phyloP scores from a whole-genome alignment of 2,113 vertebrate species.

The Myrmophylax atrothorax region DNA sequence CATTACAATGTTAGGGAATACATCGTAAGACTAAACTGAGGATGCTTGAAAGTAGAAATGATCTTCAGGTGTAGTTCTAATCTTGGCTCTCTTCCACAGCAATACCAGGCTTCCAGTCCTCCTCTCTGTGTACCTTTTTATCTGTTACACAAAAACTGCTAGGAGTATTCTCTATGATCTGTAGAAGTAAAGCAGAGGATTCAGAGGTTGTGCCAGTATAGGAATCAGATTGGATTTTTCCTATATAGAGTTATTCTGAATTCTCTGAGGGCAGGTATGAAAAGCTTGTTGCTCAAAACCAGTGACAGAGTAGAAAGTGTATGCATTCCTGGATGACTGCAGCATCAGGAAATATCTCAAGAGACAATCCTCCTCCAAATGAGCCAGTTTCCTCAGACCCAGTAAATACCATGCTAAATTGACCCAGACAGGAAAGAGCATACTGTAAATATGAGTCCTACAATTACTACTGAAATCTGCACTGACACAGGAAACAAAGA shows the following conservation, averaged over 20 bases:
- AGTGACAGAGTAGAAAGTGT: background rate
- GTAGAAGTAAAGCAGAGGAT: slow-evolving; percentile 3
- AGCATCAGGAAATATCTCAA: background rate
- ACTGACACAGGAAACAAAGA: background rate
- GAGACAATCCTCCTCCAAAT: background rate
- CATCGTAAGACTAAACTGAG: background rate
- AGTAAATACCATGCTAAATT: background rate
- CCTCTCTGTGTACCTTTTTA: slow-evolving; percentile 3
- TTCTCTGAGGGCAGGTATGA: background rate
- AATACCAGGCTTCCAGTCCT: background rate
- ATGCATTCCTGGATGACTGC: background rate
- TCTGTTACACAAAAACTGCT: background rate
- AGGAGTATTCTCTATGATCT: slow-evolving; percentile 1
- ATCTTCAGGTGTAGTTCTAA: slow-evolving; percentile 25
- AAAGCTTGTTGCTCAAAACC: slow-evolving; percentile 17
- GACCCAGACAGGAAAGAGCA: background rate
- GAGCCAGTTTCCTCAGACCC: background rate
- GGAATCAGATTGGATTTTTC: slow-evolving; percentile 14
- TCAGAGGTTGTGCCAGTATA: background rate
- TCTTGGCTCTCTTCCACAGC: background rate
- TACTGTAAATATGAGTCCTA: background rate
- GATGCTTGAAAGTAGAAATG: slow-evolving; percentile 4
- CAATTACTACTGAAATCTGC: background rate
- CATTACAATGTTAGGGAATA: slow-evolving; percentile 12
- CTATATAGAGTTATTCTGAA: background rate